phyloP scores from a whole-genome alignment of 2,888 invertebrate genomes.

The Lithophane socia region DNA sequence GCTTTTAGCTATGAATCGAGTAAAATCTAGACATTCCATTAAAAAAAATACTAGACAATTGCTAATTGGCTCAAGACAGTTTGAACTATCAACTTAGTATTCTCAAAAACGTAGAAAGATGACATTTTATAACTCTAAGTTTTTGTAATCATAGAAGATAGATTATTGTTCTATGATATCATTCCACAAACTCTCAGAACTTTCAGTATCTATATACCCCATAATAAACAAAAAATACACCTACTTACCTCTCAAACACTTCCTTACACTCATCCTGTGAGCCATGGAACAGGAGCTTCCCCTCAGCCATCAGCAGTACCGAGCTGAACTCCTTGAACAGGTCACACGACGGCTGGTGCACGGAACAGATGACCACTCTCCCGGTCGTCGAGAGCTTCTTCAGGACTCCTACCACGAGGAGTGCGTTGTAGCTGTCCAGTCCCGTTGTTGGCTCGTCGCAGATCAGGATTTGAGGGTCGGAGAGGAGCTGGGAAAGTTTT shows the following conservation, averaged over 20 bases:
- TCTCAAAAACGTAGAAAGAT: not conserved
- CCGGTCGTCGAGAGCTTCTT: conserved; percentile 91
- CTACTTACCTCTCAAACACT: conserved; percentile 93
- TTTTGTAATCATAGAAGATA: not conserved
- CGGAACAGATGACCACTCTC: conserved; percentile 95
- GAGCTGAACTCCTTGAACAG: conserved; percentile 95
- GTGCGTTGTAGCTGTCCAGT: conserved; percentile 96
- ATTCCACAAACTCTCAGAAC: not conserved
- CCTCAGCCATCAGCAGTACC: conserved; percentile 94
- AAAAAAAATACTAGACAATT: not conserved
- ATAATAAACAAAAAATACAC: conserved; percentile 15
- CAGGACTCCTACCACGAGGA: conserved; percentile 93
- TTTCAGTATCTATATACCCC: not conserved
- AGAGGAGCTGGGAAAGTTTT: conserved; percentile 91
- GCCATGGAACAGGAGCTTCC: conserved; percentile 94
- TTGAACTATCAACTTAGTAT: not conserved
- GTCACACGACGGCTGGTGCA: conserved; percentile 97
- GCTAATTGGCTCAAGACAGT: not conserved
- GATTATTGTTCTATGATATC: not conserved
- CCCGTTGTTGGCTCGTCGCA: conserved; percentile 98
- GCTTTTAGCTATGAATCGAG: not conserved
- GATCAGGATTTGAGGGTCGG: conserved; percentile 96
- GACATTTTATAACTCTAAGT: not conserved
- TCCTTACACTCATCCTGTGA: conserved; percentile 91
- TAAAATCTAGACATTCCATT: not conserved